Conservation (phyloP, 2,797 vertebrate species). For the Merluccius polli region DNA sequence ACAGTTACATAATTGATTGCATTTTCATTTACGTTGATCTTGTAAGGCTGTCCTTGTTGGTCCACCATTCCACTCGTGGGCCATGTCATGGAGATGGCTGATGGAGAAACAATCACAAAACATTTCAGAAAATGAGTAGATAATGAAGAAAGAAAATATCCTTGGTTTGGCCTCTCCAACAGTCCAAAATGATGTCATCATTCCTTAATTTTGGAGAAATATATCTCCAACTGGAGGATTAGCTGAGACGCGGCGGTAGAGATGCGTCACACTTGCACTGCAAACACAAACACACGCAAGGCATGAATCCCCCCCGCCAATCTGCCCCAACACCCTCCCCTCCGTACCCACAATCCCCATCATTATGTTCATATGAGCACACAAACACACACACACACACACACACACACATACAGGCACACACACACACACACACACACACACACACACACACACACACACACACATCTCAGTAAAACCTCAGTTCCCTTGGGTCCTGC, state of each 20-base stretch:
- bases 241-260: not conserved
- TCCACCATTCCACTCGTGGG: too few species aligned
- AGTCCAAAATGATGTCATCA: too few species aligned
- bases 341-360: not conserved
- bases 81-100: too few species aligned
- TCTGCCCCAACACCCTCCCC: not conserved
- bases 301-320: not conserved
- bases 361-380: conserved; percentile 1
- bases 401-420: conserved; percentile 5
- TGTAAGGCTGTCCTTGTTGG: not conserved
- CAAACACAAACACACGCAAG: not conserved
- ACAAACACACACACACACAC: conserved; percentile 5
- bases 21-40: too few species aligned
- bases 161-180: too few species aligned
- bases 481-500: conserved; percentile 6
- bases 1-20: too few species aligned
- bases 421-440: conserved; percentile 12
- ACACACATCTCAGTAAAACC: conserved; percentile 10
- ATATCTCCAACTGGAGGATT: too few species aligned
- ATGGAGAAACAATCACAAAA: too few species aligned
- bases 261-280: not conserved
- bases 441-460: conserved; percentile 4
- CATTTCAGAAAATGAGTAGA: too few species aligned
- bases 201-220: too few species aligned
- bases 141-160: too few species aligned